A percentile compares a stretch with the other conserved stretches of the same genome.
These are phyloP conservation scores for Pimpla rufipes DNA, from an alignment of 2,888 invertebrate genomes.

Conservation along the genomic window DNA sequence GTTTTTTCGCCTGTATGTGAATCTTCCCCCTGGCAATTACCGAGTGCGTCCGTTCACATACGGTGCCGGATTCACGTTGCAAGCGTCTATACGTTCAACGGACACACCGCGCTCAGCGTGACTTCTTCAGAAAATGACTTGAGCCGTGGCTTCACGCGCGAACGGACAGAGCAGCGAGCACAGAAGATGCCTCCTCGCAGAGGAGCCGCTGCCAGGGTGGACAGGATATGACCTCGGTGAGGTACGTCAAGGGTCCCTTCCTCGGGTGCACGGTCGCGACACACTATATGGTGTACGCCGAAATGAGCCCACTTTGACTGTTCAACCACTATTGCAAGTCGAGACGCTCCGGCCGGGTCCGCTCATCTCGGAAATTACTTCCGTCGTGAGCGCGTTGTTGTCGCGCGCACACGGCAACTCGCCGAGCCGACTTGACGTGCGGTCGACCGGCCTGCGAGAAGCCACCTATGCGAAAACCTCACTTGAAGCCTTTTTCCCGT, in stretches of 20 bases:
- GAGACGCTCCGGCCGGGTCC: conserved; percentile 68
- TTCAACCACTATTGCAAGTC: conserved; percentile 84
- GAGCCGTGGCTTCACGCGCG: conserved; percentile 66
- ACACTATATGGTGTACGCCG: conserved; percentile 69
- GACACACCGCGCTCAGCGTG: conserved; percentile 75
- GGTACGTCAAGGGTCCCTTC: conserved; percentile 76
- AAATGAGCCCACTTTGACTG: conserved; percentile 85
- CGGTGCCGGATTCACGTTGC: conserved; percentile 34
- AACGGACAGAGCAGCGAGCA: conserved; percentile 55
- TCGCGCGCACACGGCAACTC: conserved; percentile 48
- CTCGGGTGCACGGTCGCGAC: conserved; percentile 63
- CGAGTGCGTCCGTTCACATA: conserved; percentile 37
- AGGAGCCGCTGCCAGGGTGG: conserved; percentile 71
- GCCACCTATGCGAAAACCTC: conserved; percentile 55
- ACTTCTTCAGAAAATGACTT: conserved; percentile 82
- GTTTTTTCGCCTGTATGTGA: neutral
- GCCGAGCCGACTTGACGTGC: conserved; percentile 51
- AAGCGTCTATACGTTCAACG: conserved; percentile 40
- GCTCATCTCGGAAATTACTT: conserved; percentile 85
- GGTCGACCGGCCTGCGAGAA: conserved; percentile 47
- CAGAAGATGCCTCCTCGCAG: conserved; percentile 24
- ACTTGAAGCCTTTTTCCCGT: conserved; percentile 51
- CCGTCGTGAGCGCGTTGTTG: conserved; percentile 78
- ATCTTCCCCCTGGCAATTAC: neutral
- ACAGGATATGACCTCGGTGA: conserved; percentile 85